Evolutionary conservation across 37 sponge, comb jelly and placozoan genomes (phyloP).

Genomic region (Ianthella basta): DNA sequence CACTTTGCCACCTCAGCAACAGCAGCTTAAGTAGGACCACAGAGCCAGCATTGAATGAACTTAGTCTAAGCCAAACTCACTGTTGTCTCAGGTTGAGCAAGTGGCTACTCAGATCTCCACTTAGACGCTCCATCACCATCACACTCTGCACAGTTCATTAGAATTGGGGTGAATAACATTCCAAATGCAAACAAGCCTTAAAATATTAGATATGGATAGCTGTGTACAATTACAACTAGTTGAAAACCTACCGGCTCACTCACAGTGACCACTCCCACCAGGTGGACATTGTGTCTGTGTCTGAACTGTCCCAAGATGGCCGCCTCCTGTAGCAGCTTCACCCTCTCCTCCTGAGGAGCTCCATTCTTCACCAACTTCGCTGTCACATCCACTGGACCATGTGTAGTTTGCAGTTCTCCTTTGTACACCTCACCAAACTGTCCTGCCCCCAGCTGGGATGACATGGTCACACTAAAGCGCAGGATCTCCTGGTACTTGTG

Average conservation of each 20-base stretch:
- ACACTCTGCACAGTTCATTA: too few relatives aligned
- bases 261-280: constrained; percentile 10
- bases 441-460: background rate
- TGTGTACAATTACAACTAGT: too few relatives aligned
- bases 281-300: background rate
- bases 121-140: too few relatives aligned
- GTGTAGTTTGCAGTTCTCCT: background rate
- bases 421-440: constrained; percentile 23
- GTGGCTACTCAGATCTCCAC: too few relatives aligned
- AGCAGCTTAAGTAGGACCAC: too few relatives aligned
- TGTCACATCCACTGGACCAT: background rate
- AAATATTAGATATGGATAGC: too few relatives aligned
- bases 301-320: constrained; percentile 18
- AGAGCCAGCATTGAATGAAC: too few relatives aligned
- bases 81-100: too few relatives aligned
- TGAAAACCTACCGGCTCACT: constrained; percentile 7
- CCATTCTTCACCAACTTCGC: background rate
- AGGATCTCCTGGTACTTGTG: background rate
- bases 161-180: too few relatives aligned
- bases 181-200: too few relatives aligned
- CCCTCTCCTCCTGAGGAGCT: constrained; percentile 3
- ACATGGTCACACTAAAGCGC: background rate
- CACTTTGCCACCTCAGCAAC: too few relatives aligned
- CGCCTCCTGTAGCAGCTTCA: constrained; percentile 30
- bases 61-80: too few relatives aligned